Evolutionary conservation across 2,113 vertebrate genomes (phyloP).

Genomic region (Mormoops blainvillei): DNA sequence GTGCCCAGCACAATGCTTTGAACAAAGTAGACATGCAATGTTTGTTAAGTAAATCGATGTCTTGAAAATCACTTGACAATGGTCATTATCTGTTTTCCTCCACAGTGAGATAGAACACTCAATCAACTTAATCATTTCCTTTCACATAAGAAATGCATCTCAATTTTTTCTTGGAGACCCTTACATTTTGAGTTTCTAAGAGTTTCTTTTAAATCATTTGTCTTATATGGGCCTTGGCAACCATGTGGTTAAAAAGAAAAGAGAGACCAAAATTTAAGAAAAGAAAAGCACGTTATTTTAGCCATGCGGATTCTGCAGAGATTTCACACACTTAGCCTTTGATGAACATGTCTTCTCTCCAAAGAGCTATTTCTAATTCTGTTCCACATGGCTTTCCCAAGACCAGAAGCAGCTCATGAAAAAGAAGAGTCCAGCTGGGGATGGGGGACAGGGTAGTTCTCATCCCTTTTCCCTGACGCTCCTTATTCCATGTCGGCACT

Average conservation of each 20-base stretch:
- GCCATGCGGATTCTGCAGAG: background rate
- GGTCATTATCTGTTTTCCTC: background rate
- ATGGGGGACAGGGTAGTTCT: background rate
- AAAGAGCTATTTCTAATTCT: background rate
- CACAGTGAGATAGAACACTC: background rate
- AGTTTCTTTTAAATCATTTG: conserved; percentile 15
- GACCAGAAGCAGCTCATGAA: background rate
- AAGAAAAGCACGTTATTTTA: background rate
- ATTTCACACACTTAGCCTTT: background rate
- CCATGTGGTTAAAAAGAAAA: background rate
- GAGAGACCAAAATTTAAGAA: background rate
- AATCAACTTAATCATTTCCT: conserved; percentile 33
- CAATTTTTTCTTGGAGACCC: background rate
- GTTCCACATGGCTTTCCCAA: background rate
- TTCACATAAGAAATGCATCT: background rate
- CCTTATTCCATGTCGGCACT: background rate
- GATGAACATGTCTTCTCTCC: background rate
- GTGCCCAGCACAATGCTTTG: background rate
- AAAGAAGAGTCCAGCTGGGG: background rate
- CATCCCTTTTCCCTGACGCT: background rate
- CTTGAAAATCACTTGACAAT: conserved; percentile 28
- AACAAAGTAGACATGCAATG: conserved; percentile 12
- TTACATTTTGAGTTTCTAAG: background rate
- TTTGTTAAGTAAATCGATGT: conserved; percentile 36
- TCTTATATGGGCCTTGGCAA: background rate